These are phyloP conservation scores for Dryoscopus gambensis DNA, from an alignment of 2,113 vertebrate genomes.

Conservation along the genomic window DNA sequence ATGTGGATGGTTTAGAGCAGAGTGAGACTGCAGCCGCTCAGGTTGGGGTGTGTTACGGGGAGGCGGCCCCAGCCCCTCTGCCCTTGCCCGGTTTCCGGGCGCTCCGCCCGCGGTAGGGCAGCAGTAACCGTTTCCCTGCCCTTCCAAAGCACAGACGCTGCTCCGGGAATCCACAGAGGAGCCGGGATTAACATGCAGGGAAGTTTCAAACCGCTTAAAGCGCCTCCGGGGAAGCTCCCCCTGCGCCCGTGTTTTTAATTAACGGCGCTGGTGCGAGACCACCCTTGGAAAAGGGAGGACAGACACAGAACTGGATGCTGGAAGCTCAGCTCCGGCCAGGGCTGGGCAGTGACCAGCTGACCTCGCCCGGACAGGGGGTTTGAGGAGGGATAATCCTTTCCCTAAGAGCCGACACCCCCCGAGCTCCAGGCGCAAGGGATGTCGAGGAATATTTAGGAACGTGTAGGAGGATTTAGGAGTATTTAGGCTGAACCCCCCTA, in stretches of 20 bases:
- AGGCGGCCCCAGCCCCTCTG: not conserved
- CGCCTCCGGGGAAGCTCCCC: not conserved
- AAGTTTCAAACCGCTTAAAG: constrained; percentile 37
- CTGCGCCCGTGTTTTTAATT: constrained; percentile 30
- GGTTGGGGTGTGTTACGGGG: not conserved
- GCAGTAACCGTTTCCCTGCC: not conserved
- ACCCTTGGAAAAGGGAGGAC: not conserved
- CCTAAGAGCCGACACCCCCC: not conserved
- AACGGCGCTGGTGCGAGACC: constrained; percentile 2
- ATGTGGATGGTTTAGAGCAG: not conserved
- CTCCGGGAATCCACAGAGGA: not conserved
- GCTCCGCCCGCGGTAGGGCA: not conserved
- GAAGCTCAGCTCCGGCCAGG: not conserved
- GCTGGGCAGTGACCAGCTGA: not conserved
- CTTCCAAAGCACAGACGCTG: not conserved
- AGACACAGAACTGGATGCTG: not conserved
- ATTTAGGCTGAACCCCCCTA: not conserved
- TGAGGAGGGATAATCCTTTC: not conserved
- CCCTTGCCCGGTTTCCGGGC: not conserved
- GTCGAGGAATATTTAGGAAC: not conserved
- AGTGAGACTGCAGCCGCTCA: not conserved
- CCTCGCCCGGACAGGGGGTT: not conserved
- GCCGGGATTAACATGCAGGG: constrained; percentile 6
- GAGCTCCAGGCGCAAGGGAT: not conserved
- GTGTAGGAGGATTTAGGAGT: not conserved